These are phyloP conservation scores for Baryphthengus martii DNA, from an alignment of 2,113 vertebrate genomes.

Conservation along the genomic window DNA sequence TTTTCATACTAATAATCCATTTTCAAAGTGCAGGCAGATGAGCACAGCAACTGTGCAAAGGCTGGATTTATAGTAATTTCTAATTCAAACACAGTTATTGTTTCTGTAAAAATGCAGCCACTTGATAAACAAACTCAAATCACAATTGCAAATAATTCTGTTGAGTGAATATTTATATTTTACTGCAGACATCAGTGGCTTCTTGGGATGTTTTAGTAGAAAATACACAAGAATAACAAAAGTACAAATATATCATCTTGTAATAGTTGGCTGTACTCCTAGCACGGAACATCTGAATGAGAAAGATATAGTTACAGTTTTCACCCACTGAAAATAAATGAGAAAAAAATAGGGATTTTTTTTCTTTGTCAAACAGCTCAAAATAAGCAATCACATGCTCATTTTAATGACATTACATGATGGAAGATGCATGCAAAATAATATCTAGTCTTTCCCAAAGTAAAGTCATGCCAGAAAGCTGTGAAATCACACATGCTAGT, in stretches of 20 bases:
- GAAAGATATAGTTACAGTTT: not conserved
- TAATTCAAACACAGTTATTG: not conserved
- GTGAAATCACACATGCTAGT: not conserved
- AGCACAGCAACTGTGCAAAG: not conserved
- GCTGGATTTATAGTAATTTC: not conserved
- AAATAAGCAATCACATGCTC: not conserved
- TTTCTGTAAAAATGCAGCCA: not conserved
- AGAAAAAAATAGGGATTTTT: not conserved
- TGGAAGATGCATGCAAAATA: not conserved
- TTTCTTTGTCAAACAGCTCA: not conserved
- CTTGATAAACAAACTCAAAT: not conserved
- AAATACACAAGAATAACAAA: not conserved
- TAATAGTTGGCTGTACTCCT: not conserved
- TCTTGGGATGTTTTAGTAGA: not conserved
- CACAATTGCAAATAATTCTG: not conserved
- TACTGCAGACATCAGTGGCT: not conserved
- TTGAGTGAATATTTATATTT: not conserved
- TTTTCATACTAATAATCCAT: not conserved
- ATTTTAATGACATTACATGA: rapidly evolving
- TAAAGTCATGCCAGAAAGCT: not conserved
- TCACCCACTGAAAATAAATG: not conserved
- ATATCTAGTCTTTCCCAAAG: not conserved
- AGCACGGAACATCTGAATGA: not conserved
- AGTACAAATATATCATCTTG: not conserved
- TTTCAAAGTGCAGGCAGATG: not conserved